Evolutionary conservation across 1,140 invertebrate species (phyloP), one percentile per base, ranked within the genome.

Genomic region (Cotesia chilonis): DNA sequence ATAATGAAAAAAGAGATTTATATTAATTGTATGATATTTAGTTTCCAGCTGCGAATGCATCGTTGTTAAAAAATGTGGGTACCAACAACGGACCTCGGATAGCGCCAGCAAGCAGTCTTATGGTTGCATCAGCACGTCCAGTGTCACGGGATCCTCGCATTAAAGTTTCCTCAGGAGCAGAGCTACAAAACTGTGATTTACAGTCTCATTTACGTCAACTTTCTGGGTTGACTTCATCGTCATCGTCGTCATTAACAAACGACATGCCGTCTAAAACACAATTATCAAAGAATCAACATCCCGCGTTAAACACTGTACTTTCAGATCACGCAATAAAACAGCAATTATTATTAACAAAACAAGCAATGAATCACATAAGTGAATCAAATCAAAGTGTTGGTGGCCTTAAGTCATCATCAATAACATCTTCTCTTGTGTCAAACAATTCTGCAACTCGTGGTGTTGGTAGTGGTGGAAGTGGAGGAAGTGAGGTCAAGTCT

Each of bases 21-120:
- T 28, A 60, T 60, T 20, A 60, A 57, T 66, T 7, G 4, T 47
- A 14, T 60, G 60, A 38, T 47, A 60, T 76, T 76, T 83, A 87
- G 85, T 85, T 83, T 68, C 84, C 84, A 64, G 74, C 79, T 6
- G 84, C 83, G 47, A 72, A 83, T 1, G 80, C 83, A 3, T 81
- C 81, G 0, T 75, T 85, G 17, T 72, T 86, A 47, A 86, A 86
- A 70, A 80, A 81, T 7, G 78, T 77, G 6, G 78, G 75, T 28
- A 72, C 77, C 5, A 82, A 74, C 54, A 83, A 79, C 51, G 87
- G 88, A 36, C 84, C 88, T 3, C 88, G 90, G 74, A 92, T 93
- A 70, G 88, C 91, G 64, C 92, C 92, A 35, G 91, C 91, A 6
- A 92, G 90, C 82, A 88, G 88, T 28, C 88, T 90, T 14, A 82